Conservation (phyloP, 1,140 invertebrate genomes). For the Bemisia tabaci region DNA sequence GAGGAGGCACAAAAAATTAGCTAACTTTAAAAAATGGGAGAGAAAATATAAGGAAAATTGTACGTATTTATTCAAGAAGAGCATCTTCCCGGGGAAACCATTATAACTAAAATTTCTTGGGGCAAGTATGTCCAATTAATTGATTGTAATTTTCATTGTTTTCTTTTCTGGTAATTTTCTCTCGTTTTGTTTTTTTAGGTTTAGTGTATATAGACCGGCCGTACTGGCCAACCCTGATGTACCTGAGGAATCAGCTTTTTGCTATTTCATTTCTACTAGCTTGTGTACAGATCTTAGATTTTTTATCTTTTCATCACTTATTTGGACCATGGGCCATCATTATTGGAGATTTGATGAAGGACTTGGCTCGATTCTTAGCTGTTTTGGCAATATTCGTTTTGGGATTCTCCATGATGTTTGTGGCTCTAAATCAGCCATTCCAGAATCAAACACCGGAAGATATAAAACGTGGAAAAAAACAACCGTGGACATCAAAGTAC, state of each 20-base stretch:
- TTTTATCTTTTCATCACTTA: constrained; percentile 93
- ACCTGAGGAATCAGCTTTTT: constrained; percentile 90
- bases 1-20: too few relatives aligned
- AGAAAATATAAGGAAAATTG: too few relatives aligned
- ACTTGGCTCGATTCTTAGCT: constrained; percentile 88
- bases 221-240: constrained; percentile 71
- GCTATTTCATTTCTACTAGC: constrained; percentile 85
- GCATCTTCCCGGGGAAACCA: too few relatives aligned
- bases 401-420: constrained; percentile 95
- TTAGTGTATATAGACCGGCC: constrained; percentile 47
- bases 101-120: too few relatives aligned
- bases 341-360: constrained; percentile 77
- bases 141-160: too few relatives aligned
- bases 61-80: too few relatives aligned
- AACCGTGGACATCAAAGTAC: constrained; percentile 20
- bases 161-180: too few relatives aligned
- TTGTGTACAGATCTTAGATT: constrained; percentile 94
- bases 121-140: too few relatives aligned
- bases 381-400: constrained; percentile 95
- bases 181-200: too few relatives aligned
- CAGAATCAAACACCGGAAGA: constrained; percentile 39
- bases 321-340: constrained; percentile 97
- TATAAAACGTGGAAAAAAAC: constrained; percentile 5
- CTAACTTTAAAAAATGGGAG: too few relatives aligned
- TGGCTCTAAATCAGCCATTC: constrained; percentile 88